These are phyloP conservation scores for Platyrinchus mystaceus DNA, from an alignment of 2,797 vertebrate species.

Conservation along the genomic window DNA sequence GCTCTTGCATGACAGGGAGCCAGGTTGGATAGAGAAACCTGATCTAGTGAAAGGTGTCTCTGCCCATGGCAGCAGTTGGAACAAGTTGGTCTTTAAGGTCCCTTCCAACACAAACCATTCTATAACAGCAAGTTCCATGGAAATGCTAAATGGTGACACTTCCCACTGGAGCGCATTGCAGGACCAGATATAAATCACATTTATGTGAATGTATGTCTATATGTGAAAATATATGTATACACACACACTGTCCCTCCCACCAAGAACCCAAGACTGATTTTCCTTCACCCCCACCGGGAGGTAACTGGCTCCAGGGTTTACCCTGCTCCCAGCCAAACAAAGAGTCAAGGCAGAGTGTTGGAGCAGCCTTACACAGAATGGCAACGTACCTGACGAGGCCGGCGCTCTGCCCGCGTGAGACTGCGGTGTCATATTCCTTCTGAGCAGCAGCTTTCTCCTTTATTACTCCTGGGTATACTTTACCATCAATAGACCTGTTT, in stretches of 20 bases:
- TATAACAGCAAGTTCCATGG: background rate
- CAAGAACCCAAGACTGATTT: background rate
- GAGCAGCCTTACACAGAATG: background rate
- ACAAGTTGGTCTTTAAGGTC: background rate
- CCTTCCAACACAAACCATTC: background rate
- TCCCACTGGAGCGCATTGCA: background rate
- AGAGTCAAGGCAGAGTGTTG: background rate
- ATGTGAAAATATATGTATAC: background rate
- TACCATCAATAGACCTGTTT: slow-evolving; percentile 82
- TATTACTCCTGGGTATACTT: slow-evolving; percentile 83
- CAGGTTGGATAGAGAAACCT: background rate
- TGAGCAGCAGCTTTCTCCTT: slow-evolving; percentile 83
- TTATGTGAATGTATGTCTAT: background rate
- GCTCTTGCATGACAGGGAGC: rapidly evolving
- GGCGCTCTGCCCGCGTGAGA: slow-evolving; percentile 81
- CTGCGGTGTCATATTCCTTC: slow-evolving; percentile 77
- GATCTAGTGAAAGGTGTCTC: background rate
- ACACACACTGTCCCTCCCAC: background rate
- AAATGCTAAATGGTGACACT: background rate
- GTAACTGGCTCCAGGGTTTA: background rate
- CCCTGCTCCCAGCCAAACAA: background rate
- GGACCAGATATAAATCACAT: background rate
- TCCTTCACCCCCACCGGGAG: background rate
- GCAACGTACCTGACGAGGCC: slow-evolving; percentile 82
- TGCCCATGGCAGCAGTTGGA: background rate